A percentile compares a stretch with the other conserved stretches of the same genome.
phyloP scores from a whole-genome alignment of 2,113 vertebrate genomes.

The Microtus ochrogaster region DNA sequence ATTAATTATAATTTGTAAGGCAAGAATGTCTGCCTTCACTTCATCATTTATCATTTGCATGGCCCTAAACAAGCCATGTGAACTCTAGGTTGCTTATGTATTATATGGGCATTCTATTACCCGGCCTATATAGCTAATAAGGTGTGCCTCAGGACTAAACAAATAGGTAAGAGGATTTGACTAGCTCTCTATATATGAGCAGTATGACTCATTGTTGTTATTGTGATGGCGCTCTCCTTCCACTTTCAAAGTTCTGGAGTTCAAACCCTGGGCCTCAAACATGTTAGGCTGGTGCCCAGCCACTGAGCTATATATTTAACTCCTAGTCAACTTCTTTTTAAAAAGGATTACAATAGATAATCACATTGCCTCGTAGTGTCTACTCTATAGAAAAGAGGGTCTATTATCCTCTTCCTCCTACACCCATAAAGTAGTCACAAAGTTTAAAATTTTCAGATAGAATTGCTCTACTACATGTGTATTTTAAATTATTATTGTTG shows the following conservation, averaged over 20 bases:
- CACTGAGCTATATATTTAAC: not conserved
- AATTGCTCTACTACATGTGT: slow-evolving; percentile 4
- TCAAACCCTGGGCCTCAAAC: not conserved
- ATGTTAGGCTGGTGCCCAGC: not conserved
- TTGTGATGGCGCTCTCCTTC: no score
- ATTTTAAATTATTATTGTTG: slow-evolving; percentile 12
- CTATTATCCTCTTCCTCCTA: not conserved
- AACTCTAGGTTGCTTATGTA: not conserved
- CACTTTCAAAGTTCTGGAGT: not conserved
- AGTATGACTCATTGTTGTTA: not conserved
- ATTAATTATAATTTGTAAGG: slow-evolving; percentile 50
- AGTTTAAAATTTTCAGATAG: slow-evolving; percentile 24
- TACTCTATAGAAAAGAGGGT: not conserved
- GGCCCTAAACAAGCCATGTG: slow-evolving; percentile 8
- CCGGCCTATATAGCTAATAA: not conserved
- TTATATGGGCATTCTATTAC: not conserved
- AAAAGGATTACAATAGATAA: not conserved
- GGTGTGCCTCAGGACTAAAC: slow-evolving; percentile 11
- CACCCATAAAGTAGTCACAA: not conserved
- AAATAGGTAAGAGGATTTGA: slow-evolving; percentile 30
- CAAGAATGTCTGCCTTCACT: not conserved
- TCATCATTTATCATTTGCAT: slow-evolving; percentile 45
- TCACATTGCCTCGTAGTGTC: not conserved
- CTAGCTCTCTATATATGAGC: not conserved
- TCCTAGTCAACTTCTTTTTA: slow-evolving; percentile 34